Evolutionary conservation across 2,797 vertebrate species (phyloP), one percentile per base, ranked within the genome.

Genomic region (Aulostomus chinensis): DNA sequence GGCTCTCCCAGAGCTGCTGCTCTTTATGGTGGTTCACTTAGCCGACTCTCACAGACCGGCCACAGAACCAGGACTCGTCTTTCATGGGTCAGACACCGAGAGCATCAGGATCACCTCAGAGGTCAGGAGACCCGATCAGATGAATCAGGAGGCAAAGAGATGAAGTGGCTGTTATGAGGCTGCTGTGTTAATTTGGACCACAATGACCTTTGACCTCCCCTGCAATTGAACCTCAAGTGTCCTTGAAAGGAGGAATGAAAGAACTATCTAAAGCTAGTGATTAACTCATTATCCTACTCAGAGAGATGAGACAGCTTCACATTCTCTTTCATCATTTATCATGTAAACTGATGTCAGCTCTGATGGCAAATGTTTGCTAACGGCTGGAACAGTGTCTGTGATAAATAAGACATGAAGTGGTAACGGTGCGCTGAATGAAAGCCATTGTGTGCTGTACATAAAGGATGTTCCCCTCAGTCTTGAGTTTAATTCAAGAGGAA

Each of bases 401-500:
- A 60, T 55, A 51, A 72, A 33, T 28, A 62, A 34, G 20, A 63
- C 32, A 48, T 58, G 32, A 60, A 34, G 29, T 12, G 57, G 36
- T 41, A 53, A 58, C 43, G 21, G 20, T 58, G 30, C 10, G 8
- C 15, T 33, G 9, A 64, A 57, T 51, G 29, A 66, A 61, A 49
- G 30, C 5, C 29, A 57, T 54, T 62, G 38, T 67, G 24, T 29
- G 42, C 21, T 31, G 9, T 33, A 46, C 39, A 34, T 43, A 67
- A 58, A 59, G 33, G 18, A 49, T 4, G 1, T 26, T 65, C 38
- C 26, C 20, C 42, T 57, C 16, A 5, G 33, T 33, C 5, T 4
- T 30, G 22, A 49, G 21, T 53, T 78, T 61, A 50, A 62, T 63
- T 64, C 25, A 29, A 55, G 57, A 54, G 58, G 68, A 68, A 65